These are phyloP conservation scores for Aurelia sp. DNA, from an alignment of 30 jellyfish, hydroid and myxozoan genomes.

Conservation along the genomic window DNA sequence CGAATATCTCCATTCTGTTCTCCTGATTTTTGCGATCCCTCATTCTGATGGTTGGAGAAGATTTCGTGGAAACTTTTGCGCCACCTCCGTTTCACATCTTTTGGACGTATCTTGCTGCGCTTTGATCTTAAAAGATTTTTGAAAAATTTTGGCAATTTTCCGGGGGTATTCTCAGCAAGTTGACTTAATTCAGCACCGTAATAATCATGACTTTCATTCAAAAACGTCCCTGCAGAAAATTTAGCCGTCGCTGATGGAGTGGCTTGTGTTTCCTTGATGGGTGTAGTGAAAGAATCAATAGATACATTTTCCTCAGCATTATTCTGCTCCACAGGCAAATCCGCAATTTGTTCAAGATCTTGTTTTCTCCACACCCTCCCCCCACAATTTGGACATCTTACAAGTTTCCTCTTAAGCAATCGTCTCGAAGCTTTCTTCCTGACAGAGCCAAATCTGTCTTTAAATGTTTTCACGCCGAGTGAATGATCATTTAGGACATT, in stretches of 20 bases:
- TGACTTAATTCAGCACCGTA: slow-evolving; percentile 49
- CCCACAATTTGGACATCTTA: slow-evolving; percentile 79
- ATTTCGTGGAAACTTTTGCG: slow-evolving; percentile 75
- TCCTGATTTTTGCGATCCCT: neutral
- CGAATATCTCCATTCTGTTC: neutral
- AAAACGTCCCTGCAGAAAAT: slow-evolving; percentile 60
- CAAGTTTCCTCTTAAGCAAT: slow-evolving; percentile 45
- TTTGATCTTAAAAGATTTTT: slow-evolving; percentile 53
- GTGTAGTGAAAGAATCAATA: neutral
- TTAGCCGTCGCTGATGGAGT: neutral
- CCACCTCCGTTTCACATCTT: slow-evolving; percentile 65
- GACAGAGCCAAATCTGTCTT: slow-evolving; percentile 78
- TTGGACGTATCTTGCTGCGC: slow-evolving; percentile 32
- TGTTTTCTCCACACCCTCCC: slow-evolving; percentile 74
- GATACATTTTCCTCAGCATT: neutral
- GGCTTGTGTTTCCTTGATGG: slow-evolving; percentile 3
- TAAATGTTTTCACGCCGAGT: slow-evolving; percentile 48
- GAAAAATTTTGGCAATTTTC: slow-evolving; percentile 81
- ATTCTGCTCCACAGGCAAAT: neutral
- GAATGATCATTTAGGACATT: slow-evolving; percentile 8
- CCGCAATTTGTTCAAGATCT: neutral
- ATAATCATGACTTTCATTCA: slow-evolving; percentile 56
- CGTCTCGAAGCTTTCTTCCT: slow-evolving; percentile 80
- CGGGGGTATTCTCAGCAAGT: slow-evolving; percentile 92
- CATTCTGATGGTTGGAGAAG: slow-evolving; percentile 29